Evolutionary conservation across 1,140 invertebrate species (phyloP).

Genomic region (Drosophila seguyi): DNA sequence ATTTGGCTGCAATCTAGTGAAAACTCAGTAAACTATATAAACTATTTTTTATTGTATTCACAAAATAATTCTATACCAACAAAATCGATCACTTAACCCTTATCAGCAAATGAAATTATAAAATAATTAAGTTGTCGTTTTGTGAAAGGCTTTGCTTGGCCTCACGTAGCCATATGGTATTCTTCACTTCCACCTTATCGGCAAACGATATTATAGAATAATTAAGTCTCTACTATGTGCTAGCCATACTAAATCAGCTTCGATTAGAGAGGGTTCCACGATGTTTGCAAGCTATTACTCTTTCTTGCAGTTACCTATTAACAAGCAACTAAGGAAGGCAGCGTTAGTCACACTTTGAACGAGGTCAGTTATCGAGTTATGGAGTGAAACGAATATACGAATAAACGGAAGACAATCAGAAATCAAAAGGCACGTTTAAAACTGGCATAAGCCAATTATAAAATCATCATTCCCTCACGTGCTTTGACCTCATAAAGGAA

Average conservation of each 20-base stretch:
- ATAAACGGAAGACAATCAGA: not conserved
- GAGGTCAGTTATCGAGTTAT: conserved; percentile 16
- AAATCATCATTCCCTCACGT: conserved; percentile 19
- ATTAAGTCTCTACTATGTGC: too few species aligned
- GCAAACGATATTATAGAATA: conserved; percentile 4
- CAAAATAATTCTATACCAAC: not conserved
- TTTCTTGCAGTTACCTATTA: not conserved
- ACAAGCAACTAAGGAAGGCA: not conserved
- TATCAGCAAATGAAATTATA: not conserved
- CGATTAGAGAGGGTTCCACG: not conserved
- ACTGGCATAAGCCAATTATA: conserved; percentile 12
- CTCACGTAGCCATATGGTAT: not conserved
- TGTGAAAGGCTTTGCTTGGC: not conserved
- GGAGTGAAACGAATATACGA: not conserved
- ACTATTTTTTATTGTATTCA: not conserved
- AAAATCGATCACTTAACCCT: not conserved
- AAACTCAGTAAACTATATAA: not conserved
- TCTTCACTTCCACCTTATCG: conserved; percentile 11
- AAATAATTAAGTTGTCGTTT: conserved; percentile 10
- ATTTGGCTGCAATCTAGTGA: not conserved
- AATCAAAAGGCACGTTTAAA: conserved; percentile 16
- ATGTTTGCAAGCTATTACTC: not conserved
- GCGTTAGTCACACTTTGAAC: conserved; percentile 6
- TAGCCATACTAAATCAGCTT: conserved; percentile 5
- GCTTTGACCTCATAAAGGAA: conserved; percentile 3